phyloP scores from a whole-genome alignment of 2,113 vertebrate genomes.

The Henicopernis longicauda region DNA sequence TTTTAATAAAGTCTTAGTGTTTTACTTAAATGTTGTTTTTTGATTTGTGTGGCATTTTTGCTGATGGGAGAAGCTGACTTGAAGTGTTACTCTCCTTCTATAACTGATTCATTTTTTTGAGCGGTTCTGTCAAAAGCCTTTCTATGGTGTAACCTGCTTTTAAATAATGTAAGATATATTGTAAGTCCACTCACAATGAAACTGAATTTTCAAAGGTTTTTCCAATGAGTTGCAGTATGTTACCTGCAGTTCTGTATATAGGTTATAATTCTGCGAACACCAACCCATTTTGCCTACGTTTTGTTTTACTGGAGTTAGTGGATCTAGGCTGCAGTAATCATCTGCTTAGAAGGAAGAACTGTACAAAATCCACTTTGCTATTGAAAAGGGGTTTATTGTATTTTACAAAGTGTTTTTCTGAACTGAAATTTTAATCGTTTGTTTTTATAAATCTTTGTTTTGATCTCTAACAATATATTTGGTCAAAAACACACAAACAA shows the following conservation, averaged over 20 bases:
- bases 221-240: not conserved
- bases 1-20: constrained; percentile 78
- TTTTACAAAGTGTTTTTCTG: constrained; percentile 38
- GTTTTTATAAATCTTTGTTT: constrained; percentile 56
- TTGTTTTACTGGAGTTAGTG: not conserved
- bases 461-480: constrained; percentile 65
- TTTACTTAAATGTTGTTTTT: constrained; percentile 66
- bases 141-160: constrained; percentile 23
- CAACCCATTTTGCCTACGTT: not conserved
- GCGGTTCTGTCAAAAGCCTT: not conserved
- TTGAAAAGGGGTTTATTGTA: constrained; percentile 21
- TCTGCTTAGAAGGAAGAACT: constrained; percentile 2
- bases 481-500: constrained; percentile 39
- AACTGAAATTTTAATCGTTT: constrained; percentile 49
- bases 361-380: constrained; percentile 15
- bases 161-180: constrained; percentile 1
- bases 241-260: not conserved
- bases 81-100: not conserved
- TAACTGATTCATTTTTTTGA: not conserved
- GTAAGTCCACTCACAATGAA: not conserved
- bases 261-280: not conserved
- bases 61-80: not conserved
- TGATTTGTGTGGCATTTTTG: constrained; percentile 51
- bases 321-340: not conserved
- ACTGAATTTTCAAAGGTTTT: not conserved